Evolutionary conservation across 1,140 invertebrate genomes (phyloP).

Genomic region (Drosophila pseudoananassae): DNA sequence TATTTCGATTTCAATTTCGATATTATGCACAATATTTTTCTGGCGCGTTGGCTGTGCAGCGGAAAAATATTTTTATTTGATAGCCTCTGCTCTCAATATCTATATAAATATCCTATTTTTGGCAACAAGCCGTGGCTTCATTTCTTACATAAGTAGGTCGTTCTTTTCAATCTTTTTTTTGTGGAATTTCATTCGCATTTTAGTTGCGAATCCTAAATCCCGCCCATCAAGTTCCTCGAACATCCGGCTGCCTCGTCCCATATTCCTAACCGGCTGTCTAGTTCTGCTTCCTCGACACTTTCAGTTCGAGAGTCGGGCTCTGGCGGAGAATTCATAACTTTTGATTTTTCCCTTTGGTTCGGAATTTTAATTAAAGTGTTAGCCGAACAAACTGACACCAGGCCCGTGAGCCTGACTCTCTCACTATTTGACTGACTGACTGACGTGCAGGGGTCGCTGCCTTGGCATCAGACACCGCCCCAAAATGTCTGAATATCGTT

Average conservation of each 20-base stretch:
- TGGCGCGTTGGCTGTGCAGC: slow-evolving; percentile 39
- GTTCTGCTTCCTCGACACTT: slow-evolving; percentile 55
- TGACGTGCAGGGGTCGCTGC: slow-evolving; percentile 48
- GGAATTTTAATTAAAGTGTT: slow-evolving; percentile 75
- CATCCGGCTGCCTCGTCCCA: not conserved
- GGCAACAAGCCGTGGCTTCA: slow-evolving; percentile 53
- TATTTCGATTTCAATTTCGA: slow-evolving; percentile 60
- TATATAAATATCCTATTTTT: slow-evolving; percentile 51
- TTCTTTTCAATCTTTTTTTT: slow-evolving; percentile 8
- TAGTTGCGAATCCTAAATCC: slow-evolving; percentile 18
- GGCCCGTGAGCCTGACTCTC: slow-evolving; percentile 33
- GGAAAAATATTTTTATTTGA: slow-evolving; percentile 68
- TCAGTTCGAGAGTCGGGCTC: slow-evolving; percentile 19
- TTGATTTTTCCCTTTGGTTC: slow-evolving; percentile 39
- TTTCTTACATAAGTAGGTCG: slow-evolving; percentile 71
- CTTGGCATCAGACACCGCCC: slow-evolving; percentile 49
- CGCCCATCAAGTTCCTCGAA: not conserved
- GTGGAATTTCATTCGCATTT: slow-evolving; percentile 12
- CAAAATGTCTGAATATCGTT: slow-evolving; percentile 14
- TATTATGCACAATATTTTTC: slow-evolving; percentile 28
- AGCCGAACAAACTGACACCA: slow-evolving; percentile 35
- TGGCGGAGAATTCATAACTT: slow-evolving; percentile 60
- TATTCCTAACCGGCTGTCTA: slow-evolving; percentile 39
- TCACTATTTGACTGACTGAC: slow-evolving; percentile 9
- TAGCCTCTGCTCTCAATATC: slow-evolving; percentile 15